phyloP scores from a whole-genome alignment of 2,888 invertebrate genomes.

The Hypomecis punctinalis region DNA sequence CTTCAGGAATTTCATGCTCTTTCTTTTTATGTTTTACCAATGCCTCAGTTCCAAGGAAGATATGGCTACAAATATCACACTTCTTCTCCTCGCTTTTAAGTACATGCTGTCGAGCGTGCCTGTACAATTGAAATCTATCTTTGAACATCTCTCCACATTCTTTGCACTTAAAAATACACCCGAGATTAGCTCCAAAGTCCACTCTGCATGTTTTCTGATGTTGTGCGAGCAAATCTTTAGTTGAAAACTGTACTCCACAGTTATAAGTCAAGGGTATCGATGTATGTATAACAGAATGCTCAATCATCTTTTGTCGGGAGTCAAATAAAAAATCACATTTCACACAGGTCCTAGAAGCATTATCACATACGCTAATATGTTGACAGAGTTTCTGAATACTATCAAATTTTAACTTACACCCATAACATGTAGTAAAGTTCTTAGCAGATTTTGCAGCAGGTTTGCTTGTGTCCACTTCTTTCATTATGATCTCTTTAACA shows the following conservation, averaged over 20 bases:
- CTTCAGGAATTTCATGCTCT: conserved; percentile 59
- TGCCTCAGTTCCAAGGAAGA: conserved; percentile 61
- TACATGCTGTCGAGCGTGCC: conserved; percentile 73
- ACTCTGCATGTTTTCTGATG: conserved; percentile 67
- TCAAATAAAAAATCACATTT: conserved; percentile 71
- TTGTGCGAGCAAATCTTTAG: conserved; percentile 59
- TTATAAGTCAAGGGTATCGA: conserved; percentile 56
- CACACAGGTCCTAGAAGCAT: conserved; percentile 67
- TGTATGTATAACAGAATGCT: conserved; percentile 64
- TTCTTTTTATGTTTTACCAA: conserved; percentile 65
- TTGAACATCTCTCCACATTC: conserved; percentile 70
- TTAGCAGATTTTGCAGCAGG: conserved; percentile 46
- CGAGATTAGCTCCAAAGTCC: conserved; percentile 61
- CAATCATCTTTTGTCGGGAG: conserved; percentile 71
- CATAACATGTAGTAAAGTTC: conserved; percentile 64
- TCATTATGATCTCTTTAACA: conserved; percentile 68
- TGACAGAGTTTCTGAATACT: conserved; percentile 66
- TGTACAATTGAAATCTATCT: conserved; percentile 68
- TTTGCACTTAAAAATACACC: conserved; percentile 71
- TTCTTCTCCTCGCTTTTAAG: conserved; percentile 61
- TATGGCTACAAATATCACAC: conserved; percentile 74
- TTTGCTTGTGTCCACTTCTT: conserved; percentile 59
- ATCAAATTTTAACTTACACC: conserved; percentile 68
- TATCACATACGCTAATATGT: conserved; percentile 73
- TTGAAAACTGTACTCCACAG: conserved; percentile 66